Evolutionary conservation across 2,888 invertebrate species (phyloP).

Genomic region (Papilio demoleus): DNA sequence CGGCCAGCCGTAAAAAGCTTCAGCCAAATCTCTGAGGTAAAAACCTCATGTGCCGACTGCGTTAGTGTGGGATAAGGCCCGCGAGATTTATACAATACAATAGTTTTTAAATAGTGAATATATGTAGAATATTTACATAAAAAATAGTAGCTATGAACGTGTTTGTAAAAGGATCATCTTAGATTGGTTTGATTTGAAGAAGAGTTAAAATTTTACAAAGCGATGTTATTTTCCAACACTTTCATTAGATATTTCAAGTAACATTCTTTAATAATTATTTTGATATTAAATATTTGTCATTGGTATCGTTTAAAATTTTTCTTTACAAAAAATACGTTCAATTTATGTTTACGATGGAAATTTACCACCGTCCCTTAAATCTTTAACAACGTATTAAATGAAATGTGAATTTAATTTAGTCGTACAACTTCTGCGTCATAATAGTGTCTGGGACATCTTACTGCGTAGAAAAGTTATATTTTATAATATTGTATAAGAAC

Average conservation of each 20-base stretch:
- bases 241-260: neutral
- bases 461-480: neutral
- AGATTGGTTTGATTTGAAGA: neutral
- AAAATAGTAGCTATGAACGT: neutral
- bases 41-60: too few species aligned
- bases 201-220: neutral
- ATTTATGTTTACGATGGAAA: neutral
- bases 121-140: too few species aligned
- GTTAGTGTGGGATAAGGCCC: too few species aligned
- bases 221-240: neutral
- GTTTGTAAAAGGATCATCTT: neutral
- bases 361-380: neutral
- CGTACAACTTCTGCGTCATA: conserved; percentile 1
- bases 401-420: neutral
- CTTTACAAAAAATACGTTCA: neutral
- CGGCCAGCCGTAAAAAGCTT: too few species aligned
- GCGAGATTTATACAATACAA: too few species aligned
- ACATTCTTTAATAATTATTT: neutral
- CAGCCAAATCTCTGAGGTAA: too few species aligned
- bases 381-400: neutral
- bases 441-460: conserved; percentile 1
- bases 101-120: too few species aligned
- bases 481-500: too few species aligned
- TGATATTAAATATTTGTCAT: neutral
- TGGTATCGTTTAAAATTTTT: neutral